phyloP scores from a whole-genome alignment of 2,888 invertebrate species.

The Eristalis pertinax region DNA sequence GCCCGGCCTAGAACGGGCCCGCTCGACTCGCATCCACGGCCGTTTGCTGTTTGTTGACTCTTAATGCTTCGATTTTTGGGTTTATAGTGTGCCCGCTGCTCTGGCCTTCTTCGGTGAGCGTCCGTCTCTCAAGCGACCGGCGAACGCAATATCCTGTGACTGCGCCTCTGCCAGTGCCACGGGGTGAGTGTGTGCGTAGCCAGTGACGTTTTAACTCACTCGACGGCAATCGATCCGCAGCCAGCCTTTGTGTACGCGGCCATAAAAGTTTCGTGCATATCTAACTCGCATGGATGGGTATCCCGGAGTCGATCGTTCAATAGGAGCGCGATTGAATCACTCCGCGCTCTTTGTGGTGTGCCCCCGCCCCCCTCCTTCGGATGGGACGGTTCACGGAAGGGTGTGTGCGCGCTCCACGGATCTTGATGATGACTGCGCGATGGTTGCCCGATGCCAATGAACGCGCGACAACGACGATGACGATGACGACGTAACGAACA shows the following conservation, averaged over 20 bases:
- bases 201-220: neutral
- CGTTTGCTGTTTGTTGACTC: conserved; percentile 60
- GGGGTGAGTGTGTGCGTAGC: conserved; percentile 23
- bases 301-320: conserved; percentile 65
- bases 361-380: no score
- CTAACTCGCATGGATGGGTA: conserved; percentile 53
- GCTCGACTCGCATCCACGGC: neutral
- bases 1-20: conserved; percentile 22
- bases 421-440: conserved; percentile 32
- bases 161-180: no score
- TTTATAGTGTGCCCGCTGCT: conserved; percentile 39
- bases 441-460: conserved; percentile 42
- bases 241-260: conserved; percentile 58
- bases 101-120: no score
- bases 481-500: conserved; percentile 66
- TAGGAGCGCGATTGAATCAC: conserved; percentile 65
- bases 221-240: conserved; percentile 35
- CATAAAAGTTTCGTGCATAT: conserved; percentile 65
- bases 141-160: conserved; percentile 71
- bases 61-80: conserved; percentile 66
- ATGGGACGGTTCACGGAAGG: conserved; percentile 16
- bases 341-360: conserved; percentile 39
- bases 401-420: conserved; percentile 1
- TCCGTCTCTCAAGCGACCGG: no score
- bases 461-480: conserved; percentile 32